phyloP scores from a whole-genome alignment of 2,113 vertebrate species.

The Isichthys henryi region DNA sequence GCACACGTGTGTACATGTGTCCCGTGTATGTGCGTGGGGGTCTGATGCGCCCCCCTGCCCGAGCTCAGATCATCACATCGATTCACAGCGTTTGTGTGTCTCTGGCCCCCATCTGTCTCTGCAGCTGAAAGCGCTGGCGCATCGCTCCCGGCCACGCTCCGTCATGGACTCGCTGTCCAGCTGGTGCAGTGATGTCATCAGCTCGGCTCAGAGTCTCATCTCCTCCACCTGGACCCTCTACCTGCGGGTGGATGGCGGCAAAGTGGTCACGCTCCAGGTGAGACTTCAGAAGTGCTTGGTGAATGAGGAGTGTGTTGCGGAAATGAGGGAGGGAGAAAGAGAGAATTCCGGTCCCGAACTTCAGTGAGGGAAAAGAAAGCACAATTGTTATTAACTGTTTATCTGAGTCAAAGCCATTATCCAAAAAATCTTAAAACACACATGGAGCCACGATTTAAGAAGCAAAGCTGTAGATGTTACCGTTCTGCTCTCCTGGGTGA shows the following conservation, averaged over 20 bases:
- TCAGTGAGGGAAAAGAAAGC: background rate
- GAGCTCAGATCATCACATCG: background rate
- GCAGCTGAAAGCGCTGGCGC: slow-evolving; percentile 62
- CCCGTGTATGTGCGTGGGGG: background rate
- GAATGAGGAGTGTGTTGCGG: background rate
- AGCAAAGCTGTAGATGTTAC: background rate
- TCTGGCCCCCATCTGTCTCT: background rate
- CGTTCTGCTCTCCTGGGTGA: background rate
- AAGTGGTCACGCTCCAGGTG: slow-evolving; percentile 94
- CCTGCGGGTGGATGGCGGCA: slow-evolving; percentile 87
- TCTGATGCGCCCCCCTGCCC: background rate
- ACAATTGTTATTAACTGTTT: background rate
- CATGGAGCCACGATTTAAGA: background rate
- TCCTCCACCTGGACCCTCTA: slow-evolving; percentile 98
- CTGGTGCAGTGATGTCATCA: slow-evolving; percentile 88
- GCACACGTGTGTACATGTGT: background rate
- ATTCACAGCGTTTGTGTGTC: background rate
- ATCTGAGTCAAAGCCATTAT: background rate
- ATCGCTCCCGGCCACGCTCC: slow-evolving; percentile 58
- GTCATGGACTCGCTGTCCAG: slow-evolving; percentile 78
- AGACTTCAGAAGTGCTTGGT: slow-evolving; percentile 10
- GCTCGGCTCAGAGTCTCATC: slow-evolving; percentile 91
- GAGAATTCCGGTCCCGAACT: background rate
- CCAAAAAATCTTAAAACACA: background rate
- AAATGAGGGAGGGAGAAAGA: background rate